Percentiles rank a stretch among this genome's conserved stretches.
Conservation (phyloP, 2,888 invertebrate genomes). For the Diadegma fenestrale region DNA sequence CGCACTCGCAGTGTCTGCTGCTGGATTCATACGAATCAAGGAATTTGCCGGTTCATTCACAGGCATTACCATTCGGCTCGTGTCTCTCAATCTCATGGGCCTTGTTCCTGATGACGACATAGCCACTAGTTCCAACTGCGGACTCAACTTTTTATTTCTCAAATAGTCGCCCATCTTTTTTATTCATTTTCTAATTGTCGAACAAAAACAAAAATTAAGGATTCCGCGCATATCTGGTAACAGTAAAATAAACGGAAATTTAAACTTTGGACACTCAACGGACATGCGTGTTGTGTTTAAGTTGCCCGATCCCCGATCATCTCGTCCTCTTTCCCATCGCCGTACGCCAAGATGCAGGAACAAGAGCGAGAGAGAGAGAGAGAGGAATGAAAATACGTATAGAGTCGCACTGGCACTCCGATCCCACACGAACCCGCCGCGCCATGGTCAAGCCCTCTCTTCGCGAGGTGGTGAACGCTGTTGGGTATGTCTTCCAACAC, state of each 20-base stretch:
- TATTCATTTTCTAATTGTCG: not conserved
- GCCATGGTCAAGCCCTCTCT: conserved; percentile 59
- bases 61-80: not conserved
- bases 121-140: not conserved
- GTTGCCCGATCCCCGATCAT: not conserved
- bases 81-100: not conserved
- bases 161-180: not conserved
- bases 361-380: conserved; percentile 12
- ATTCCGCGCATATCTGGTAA: conserved; percentile 2
- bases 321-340: conserved; percentile 40
- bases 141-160: not conserved
- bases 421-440: conserved; percentile 60
- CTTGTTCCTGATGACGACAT: not conserved
- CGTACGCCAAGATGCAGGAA: conserved; percentile 5
- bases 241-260: conserved; percentile 14
- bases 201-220: not conserved
- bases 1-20: not conserved
- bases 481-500: conserved; percentile 37
- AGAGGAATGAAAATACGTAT: conserved; percentile 26
- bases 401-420: conserved; percentile 42
- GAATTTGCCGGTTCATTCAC: conserved; percentile 7
- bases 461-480: conserved; percentile 49
- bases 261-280: conserved; percentile 4
- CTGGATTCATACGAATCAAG: not conserved
- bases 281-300: not conserved